Evolutionary conservation across 2,797 vertebrate genomes (phyloP).

Genomic region (Muscicapa comitata): DNA sequence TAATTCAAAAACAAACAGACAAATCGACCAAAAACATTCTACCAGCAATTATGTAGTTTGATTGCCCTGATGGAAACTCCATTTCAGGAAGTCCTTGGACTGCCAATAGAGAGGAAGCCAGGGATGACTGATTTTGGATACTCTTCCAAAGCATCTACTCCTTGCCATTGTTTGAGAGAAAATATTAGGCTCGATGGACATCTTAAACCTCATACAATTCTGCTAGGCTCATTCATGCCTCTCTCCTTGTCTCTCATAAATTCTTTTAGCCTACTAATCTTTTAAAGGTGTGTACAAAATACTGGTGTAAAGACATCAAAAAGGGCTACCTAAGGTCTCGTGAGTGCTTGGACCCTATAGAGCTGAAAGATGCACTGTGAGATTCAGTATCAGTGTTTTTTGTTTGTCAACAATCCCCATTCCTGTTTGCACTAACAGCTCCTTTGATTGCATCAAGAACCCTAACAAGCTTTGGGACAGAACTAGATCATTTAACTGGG

Average conservation of each 20-base stretch:
- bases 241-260: not conserved
- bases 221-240: not conserved
- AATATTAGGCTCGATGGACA: not conserved
- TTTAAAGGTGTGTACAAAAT: not conserved
- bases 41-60: not conserved
- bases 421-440: not conserved
- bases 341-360: not conserved
- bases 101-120: not conserved
- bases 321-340: not conserved
- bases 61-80: not conserved
- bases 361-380: not conserved
- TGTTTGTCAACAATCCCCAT: not conserved
- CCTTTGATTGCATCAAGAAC: not conserved
- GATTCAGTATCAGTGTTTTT: not conserved
- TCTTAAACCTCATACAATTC: not conserved
- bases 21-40: not conserved
- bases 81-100: not conserved
- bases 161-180: not conserved
- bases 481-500: not conserved
- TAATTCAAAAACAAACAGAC: not conserved
- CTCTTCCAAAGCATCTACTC: not conserved
- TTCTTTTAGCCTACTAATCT: not conserved
- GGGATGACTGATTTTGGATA: not conserved
- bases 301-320: not conserved
- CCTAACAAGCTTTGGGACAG: not conserved